Evolutionary conservation across 2,797 vertebrate genomes (phyloP).

Genomic region (Bradypus variegatus): DNA sequence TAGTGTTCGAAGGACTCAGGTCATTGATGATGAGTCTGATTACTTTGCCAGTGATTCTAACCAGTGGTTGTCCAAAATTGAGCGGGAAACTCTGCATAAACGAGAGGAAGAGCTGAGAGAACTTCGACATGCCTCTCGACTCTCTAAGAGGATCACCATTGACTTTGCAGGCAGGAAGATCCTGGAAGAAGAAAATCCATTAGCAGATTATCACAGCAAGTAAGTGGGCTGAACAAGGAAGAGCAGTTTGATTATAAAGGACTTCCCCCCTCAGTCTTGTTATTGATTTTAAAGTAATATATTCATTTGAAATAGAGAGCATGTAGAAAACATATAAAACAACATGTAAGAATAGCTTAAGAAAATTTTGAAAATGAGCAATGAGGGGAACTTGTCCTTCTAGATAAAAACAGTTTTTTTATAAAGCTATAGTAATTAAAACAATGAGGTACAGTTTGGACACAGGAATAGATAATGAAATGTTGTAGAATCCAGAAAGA

Average conservation of each 20-base stretch:
- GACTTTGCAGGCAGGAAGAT: conserved; percentile 94
- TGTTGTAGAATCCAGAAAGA: neutral
- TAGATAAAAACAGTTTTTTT: neutral
- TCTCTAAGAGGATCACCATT: conserved; percentile 87
- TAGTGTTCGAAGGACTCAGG: conserved; percentile 92
- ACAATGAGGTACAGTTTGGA: neutral
- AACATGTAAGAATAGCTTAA: neutral
- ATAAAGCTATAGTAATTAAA: neutral
- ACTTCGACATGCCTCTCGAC: conserved; percentile 86
- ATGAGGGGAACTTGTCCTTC: neutral
- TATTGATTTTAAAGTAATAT: conserved; percentile 8
- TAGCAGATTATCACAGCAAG: conserved; percentile 88
- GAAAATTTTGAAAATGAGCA: conserved; percentile 31
- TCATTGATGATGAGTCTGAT: conserved; percentile 96
- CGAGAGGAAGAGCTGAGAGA: conserved; percentile 88
- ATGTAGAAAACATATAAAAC: neutral
- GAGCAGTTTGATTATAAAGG: neutral
- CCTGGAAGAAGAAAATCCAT: conserved; percentile 79
- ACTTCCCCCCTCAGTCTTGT: neutral
- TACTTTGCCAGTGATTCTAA: conserved; percentile 95
- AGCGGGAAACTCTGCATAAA: conserved; percentile 86
- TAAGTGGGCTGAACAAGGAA: conserved; percentile 63
- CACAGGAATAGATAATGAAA: conserved; percentile 3
- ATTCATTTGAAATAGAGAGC: conserved; percentile 24
- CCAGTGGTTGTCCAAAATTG: conserved; percentile 90